Evolutionary conservation across 92 coral and sea anemone species (phyloP), one percentile per base, ranked within the genome.

Genomic region (Hydrozoanthus gracilis): DNA sequence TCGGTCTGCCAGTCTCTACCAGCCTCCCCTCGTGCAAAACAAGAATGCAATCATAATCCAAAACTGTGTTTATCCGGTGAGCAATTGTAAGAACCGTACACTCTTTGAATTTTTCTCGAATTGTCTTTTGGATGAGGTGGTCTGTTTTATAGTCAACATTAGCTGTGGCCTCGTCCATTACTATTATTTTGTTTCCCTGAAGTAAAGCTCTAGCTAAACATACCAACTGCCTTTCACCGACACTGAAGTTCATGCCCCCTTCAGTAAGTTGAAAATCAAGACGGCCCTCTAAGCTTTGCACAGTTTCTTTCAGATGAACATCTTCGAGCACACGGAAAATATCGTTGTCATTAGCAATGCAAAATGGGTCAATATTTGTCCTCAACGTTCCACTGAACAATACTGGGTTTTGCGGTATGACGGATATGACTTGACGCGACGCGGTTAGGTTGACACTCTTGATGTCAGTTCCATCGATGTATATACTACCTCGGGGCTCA

Each of bases 341-440:
- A 35, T 89, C 89, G 3, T 16, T 51, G 62, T 89, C 92, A 18
- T 73, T 75, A 76, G 69, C 72, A 47, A 78, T 79, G 20, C 64
- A 52, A 13, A 89, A 68, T 8, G 88, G 92, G 71, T 89, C 92
- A 60, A 89, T 73, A 72, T 85, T 89, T 46, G 39, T 89, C 51
- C 88, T 66, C 14, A 89, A 62, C 15, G 84, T 61, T 61, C 92
- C 92, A 55, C 79, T 77, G 64, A 89, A 89, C 55, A 89, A 88
- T 54, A 89, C 84, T 27, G 92, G 86, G 48, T 70, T 79, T 51
- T 89, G 92, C 66, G 82, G 66, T 73, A 89, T 84, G 27, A 89
- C 92, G 1, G 92, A 86, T 8, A 89, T 62, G 35, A 83, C 67
- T 85, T 72, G 66, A 58, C 92, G 89, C 13, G 92, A 78, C 12